Evolutionary conservation across 2,888 invertebrate genomes (phyloP).

Genomic region (Tryphoninae sp.): DNA sequence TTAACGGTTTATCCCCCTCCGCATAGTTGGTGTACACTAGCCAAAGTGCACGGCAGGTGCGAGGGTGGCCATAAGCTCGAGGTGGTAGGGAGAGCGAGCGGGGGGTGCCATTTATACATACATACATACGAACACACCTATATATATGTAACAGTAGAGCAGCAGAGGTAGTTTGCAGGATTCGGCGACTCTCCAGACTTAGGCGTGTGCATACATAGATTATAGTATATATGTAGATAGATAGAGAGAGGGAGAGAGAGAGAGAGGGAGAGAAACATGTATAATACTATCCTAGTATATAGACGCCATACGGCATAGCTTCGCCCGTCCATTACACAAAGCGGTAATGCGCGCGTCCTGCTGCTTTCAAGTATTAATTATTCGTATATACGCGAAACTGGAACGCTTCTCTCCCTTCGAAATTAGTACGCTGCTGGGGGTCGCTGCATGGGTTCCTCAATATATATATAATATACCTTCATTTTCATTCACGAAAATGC

Average conservation of each 20-base stretch:
- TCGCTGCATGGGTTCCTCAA: background rate
- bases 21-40: constrained; percentile 49
- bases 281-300: background rate
- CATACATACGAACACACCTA: constrained; percentile 3
- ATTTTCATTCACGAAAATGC: background rate
- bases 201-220: background rate
- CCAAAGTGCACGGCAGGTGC: constrained; percentile 67
- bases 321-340: constrained; percentile 44
- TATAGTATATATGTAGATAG: background rate
- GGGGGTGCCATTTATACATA: constrained; percentile 23
- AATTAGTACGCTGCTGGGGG: constrained; percentile 16
- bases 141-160: background rate
- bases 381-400: constrained; percentile 31
- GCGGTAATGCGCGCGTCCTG: constrained; percentile 47
- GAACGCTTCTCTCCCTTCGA: constrained; percentile 32
- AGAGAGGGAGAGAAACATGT: background rate
- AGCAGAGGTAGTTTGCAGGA: constrained; percentile 29
- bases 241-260: no score
- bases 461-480: background rate
- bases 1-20: constrained; percentile 65
- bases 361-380: constrained; percentile 58
- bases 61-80: constrained; percentile 48
- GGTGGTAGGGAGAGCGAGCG: constrained; percentile 37
- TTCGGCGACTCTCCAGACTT: constrained; percentile 26
- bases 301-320: constrained; percentile 18